Evolutionary conservation across 2,113 vertebrate species (phyloP).

Genomic region (Coreoperca whiteheadi): DNA sequence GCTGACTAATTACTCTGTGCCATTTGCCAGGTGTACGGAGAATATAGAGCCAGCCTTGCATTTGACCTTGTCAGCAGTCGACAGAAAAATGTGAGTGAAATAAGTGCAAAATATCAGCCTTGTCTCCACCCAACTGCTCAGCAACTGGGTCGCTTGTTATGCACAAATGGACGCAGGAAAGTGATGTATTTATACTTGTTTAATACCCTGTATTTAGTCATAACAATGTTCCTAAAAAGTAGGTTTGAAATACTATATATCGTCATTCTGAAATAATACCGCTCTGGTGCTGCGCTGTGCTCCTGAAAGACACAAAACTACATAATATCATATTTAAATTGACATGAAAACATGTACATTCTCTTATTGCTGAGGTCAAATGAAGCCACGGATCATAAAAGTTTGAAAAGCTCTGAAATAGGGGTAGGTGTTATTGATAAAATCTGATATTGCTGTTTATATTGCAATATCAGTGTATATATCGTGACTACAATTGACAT

Average conservation of each 20-base stretch:
- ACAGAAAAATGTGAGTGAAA: conserved; percentile 95
- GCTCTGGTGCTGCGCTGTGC: neutral
- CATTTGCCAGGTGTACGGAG: conserved; percentile 92
- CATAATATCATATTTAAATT: neutral
- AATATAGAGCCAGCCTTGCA: conserved; percentile 98
- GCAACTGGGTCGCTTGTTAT: neutral
- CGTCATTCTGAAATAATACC: neutral
- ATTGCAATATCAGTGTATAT: neutral
- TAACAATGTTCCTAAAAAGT: neutral
- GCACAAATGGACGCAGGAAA: neutral
- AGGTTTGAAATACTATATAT: neutral
- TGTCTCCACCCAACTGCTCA: neutral
- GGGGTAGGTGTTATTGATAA: neutral
- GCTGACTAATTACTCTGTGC: conserved; percentile 31
- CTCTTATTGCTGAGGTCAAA: too few relatives aligned
- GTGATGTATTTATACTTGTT: neutral
- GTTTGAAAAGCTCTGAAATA: neutral
- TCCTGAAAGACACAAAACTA: neutral
- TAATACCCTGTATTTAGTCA: neutral
- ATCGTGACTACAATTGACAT: neutral
- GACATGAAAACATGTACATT: neutral
- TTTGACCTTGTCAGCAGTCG: conserved; percentile 99
- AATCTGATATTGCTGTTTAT: neutral
- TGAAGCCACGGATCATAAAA: too few relatives aligned
- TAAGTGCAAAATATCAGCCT: neutral